A percentile compares a stretch with the other conserved stretches of the same genome.
These are phyloP conservation scores for Lycodopsis pacificus DNA, from an alignment of 2,797 vertebrate species.

Conservation along the genomic window DNA sequence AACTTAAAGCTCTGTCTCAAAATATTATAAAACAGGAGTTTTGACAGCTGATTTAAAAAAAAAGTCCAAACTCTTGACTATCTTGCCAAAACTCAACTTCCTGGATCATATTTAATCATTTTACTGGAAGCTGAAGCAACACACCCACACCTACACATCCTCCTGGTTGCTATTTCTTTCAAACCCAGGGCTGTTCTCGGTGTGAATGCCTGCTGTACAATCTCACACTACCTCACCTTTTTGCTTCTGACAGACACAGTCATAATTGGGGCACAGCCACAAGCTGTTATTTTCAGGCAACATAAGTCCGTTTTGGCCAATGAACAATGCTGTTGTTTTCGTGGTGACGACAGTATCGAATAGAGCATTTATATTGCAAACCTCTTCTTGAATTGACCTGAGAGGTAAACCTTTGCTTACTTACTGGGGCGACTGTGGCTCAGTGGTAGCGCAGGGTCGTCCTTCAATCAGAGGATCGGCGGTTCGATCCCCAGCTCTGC, in stretches of 20 bases:
- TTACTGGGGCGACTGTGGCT: not conserved
- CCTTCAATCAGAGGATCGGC: too few species aligned
- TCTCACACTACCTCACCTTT: not conserved
- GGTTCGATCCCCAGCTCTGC: too few species aligned
- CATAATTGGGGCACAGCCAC: not conserved
- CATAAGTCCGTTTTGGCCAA: not conserved
- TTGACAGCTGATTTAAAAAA: not conserved
- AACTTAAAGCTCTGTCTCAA: not conserved
- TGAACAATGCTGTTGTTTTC: not conserved
- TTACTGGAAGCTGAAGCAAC: too few species aligned
- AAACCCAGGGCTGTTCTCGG: not conserved
- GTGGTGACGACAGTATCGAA: not conserved
- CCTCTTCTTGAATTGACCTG: not conserved
- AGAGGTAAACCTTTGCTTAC: constrained; percentile 1
- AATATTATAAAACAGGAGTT: not conserved
- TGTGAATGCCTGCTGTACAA: not conserved
- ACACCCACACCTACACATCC: not conserved
- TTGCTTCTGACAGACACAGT: not conserved
- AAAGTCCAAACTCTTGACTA: not conserved
- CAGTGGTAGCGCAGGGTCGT: too few species aligned
- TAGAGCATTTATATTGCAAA: not conserved
- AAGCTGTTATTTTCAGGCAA: not conserved
- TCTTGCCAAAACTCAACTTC: too few species aligned
- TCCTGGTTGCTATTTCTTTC: not conserved
- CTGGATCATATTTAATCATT: not conserved